phyloP scores from a whole-genome alignment of 2,797 vertebrate species.

The Vireo griseus region DNA sequence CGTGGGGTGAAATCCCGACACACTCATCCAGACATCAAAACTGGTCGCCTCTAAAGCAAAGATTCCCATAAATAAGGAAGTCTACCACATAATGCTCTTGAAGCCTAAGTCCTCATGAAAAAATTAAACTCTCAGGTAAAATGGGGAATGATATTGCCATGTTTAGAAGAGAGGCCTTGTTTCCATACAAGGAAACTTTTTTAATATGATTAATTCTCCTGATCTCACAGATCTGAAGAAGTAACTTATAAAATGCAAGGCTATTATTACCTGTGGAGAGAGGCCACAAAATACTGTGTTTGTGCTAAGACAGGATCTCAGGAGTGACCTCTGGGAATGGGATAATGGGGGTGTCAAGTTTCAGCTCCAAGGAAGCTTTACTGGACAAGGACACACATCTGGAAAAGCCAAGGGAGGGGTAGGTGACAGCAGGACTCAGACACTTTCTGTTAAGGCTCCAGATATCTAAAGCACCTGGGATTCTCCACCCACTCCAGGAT shows the following conservation, averaged over 20 bases:
- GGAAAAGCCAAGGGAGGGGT: background rate
- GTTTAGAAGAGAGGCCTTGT: background rate
- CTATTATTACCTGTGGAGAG: background rate
- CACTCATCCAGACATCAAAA: background rate
- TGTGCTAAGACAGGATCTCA: background rate
- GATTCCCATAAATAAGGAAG: background rate
- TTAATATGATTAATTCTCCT: background rate
- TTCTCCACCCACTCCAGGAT: background rate
- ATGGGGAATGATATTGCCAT: background rate
- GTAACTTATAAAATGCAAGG: background rate
- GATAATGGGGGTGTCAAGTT: background rate
- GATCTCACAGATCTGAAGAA: background rate
- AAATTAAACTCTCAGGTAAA: background rate
- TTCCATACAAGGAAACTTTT: background rate
- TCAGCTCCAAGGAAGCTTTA: background rate
- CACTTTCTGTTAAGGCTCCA: background rate
- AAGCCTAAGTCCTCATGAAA: background rate
- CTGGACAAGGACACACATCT: background rate
- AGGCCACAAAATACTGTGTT: background rate
- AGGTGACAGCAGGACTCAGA: background rate
- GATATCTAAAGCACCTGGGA: background rate
- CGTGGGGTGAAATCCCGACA: background rate
- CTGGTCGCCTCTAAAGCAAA: background rate
- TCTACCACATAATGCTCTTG: accelerated
- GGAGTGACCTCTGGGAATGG: background rate